Evolutionary conservation across 2,888 invertebrate genomes (phyloP).

Genomic region (Nephrotoma guestfalica): DNA sequence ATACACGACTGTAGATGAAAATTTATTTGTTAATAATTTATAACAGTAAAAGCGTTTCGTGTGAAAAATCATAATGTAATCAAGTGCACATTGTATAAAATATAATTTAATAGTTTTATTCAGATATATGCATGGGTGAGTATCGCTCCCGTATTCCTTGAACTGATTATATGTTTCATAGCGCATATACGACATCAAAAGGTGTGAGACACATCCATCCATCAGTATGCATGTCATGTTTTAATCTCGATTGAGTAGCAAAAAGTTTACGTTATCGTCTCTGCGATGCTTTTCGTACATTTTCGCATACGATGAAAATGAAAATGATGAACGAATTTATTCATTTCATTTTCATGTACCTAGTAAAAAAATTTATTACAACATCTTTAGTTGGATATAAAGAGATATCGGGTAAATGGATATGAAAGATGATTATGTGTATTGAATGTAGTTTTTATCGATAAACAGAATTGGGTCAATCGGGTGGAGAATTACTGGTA

Average conservation of each 20-base stretch:
- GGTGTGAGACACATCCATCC: no score
- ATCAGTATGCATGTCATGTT: neutral
- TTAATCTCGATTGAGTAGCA: neutral
- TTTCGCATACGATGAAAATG: neutral
- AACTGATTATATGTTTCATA: no score
- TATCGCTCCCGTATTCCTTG: no score
- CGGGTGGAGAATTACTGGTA: neutral
- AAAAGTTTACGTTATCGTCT: neutral
- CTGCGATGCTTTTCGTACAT: neutral
- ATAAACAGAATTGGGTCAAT: neutral
- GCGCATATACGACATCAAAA: no score
- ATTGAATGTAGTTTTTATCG: neutral
- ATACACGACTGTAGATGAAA: no score
- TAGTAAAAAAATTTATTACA: neutral
- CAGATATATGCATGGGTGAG: no score
- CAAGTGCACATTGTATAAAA: no score
- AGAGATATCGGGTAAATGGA: neutral
- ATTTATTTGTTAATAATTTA: no score
- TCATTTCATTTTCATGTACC: neutral
- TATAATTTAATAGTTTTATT: no score
- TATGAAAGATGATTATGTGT: neutral
- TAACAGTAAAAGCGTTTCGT: no score
- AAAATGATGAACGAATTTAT: neutral
- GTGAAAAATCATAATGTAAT: no score
- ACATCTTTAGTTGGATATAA: neutral